phyloP scores from a whole-genome alignment of 2,797 vertebrate genomes.

The Coilia nasus region DNA sequence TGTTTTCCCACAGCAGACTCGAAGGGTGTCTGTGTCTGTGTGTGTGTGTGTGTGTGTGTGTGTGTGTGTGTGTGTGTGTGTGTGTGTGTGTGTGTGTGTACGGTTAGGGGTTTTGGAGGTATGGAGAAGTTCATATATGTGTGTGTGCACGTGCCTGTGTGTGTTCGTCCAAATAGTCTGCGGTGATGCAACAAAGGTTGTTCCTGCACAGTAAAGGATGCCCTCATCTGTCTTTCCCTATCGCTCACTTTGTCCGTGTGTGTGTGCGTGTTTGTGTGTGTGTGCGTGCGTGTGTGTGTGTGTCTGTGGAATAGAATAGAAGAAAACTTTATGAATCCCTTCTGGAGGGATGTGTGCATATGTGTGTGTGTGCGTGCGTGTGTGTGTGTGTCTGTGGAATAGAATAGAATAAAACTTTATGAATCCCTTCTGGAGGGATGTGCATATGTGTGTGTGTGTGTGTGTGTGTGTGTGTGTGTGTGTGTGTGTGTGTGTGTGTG shows the following conservation, averaged over 20 bases:
- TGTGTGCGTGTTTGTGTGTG: not conserved
- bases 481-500: constrained; percentile 12
- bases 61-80: too few relatives aligned
- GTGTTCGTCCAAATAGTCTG: not conserved
- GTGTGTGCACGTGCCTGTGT: not conserved
- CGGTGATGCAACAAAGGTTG: too few relatives aligned
- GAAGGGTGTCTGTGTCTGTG: too few relatives aligned
- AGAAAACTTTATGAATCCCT: too few relatives aligned
- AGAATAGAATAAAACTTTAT: not conserved
- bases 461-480: not conserved
- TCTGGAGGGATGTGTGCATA: not conserved
- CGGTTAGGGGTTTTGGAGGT: not conserved
- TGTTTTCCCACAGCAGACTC: too few relatives aligned
- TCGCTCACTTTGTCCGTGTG: not conserved
- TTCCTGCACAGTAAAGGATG: not conserved
- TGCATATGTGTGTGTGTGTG: not conserved
- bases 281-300: not conserved
- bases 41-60: too few relatives aligned
- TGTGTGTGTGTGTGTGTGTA: not conserved
- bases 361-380: too few relatives aligned
- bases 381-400: not conserved
- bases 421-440: too few relatives aligned
- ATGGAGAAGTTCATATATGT: not conserved
- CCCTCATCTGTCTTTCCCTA: too few relatives aligned
- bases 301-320: not conserved